Conservation (phyloP, 2,888 invertebrate genomes). For the Parelbella ahira region DNA sequence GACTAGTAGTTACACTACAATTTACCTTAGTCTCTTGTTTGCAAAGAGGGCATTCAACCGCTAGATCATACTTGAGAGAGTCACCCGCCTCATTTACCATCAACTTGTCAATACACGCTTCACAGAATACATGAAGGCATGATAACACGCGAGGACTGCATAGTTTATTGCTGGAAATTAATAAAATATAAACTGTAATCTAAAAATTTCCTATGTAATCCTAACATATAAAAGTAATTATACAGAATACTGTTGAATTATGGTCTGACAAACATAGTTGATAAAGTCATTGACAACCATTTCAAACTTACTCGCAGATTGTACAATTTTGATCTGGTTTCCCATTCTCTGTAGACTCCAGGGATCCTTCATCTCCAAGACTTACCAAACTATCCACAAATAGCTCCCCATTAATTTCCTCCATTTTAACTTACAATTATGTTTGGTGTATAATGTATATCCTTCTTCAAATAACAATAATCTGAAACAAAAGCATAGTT, state of each 20-base stretch:
- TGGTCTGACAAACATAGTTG: too few species aligned
- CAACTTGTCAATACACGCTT: slow-evolving; percentile 92
- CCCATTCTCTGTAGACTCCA: slow-evolving; percentile 71
- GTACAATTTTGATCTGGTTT: slow-evolving; percentile 83
- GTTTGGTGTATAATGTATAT: slow-evolving; percentile 66
- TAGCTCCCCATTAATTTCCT: slow-evolving; percentile 79
- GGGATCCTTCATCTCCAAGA: slow-evolving; percentile 73
- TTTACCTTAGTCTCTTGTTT: slow-evolving; percentile 90
- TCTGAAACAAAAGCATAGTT: slow-evolving; percentile 50
- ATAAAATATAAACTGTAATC: too few species aligned
- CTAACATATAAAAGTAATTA: too few species aligned
- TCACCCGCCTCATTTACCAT: slow-evolving; percentile 86
- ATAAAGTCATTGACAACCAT: background rate
- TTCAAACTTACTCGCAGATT: slow-evolving; percentile 81
- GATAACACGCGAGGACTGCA: slow-evolving; percentile 92
- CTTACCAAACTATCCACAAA: slow-evolving; percentile 73
- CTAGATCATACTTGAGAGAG: slow-evolving; percentile 82
- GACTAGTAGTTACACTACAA: too few species aligned
- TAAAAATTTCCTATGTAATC: too few species aligned
- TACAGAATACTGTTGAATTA: too few species aligned
- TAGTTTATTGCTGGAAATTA: slow-evolving; percentile 83
- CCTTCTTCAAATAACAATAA: slow-evolving; percentile 65
- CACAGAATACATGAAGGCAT: slow-evolving; percentile 97
- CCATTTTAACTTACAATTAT: slow-evolving; percentile 81
- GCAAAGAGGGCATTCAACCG: slow-evolving; percentile 89